Conservation (phyloP, 2,888 invertebrate species). For the Bruchidius siliquastri region DNA sequence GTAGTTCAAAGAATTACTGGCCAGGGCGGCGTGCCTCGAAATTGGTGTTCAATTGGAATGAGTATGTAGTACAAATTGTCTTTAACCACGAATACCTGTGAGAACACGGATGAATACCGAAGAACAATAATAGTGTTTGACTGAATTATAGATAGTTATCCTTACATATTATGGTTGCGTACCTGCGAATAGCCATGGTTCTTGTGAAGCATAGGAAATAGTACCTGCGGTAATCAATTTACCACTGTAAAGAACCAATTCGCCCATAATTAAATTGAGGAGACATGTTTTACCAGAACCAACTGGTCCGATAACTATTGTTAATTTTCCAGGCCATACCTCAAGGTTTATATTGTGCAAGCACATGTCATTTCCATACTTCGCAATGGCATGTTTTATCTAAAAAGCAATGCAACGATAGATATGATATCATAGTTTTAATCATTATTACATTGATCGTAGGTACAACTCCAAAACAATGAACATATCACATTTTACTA, state of each 20-base stretch:
- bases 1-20: too few relatives aligned
- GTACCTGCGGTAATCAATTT: conserved; percentile 47
- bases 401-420: not conserved
- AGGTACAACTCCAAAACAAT: too few relatives aligned
- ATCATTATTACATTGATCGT: too few relatives aligned
- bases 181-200: conserved; percentile 59
- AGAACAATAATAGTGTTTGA: too few relatives aligned
- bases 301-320: conserved; percentile 62
- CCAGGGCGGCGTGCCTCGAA: too few relatives aligned
- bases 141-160: too few relatives aligned
- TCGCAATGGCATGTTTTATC: conserved; percentile 18
- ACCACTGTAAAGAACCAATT: conserved; percentile 47
- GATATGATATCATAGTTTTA: too few relatives aligned
- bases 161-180: not conserved
- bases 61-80: too few relatives aligned
- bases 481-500: too few relatives aligned
- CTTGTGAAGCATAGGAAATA: conserved; percentile 56
- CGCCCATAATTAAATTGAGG: conserved; percentile 47
- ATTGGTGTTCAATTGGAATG: too few relatives aligned
- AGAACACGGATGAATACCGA: too few relatives aligned
- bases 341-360: conserved; percentile 48
- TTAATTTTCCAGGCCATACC: conserved; percentile 45
- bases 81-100: too few relatives aligned
- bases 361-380: conserved; percentile 38
- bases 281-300: conserved; percentile 61